These are phyloP conservation scores for Acanthoscelides obtectus DNA, from an alignment of 2,888 invertebrate species.

Conservation along the genomic window DNA sequence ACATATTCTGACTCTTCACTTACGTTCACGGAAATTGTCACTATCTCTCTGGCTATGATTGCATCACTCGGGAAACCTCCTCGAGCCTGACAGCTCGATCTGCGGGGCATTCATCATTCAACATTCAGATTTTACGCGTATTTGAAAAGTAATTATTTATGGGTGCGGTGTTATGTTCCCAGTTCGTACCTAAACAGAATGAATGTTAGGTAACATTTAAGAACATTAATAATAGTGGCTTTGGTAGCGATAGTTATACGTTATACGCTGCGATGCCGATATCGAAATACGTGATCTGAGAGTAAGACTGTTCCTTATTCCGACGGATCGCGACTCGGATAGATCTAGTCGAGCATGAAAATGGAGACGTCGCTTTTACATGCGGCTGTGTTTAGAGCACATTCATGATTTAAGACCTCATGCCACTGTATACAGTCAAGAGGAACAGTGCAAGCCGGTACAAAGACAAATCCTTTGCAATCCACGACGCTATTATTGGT, in stretches of 20 bases:
- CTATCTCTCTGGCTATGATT: too few relatives aligned
- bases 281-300: background rate
- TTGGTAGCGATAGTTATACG: background rate
- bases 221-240: background rate
- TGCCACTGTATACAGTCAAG: too few relatives aligned
- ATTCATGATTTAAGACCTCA: background rate
- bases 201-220: background rate
- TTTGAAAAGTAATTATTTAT: background rate
- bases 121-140: background rate
- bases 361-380: background rate
- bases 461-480: too few relatives aligned
- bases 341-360: background rate
- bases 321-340: background rate
- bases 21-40: too few relatives aligned
- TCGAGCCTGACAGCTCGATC: background rate
- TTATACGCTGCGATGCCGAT: background rate
- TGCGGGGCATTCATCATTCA: background rate
- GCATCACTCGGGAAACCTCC: background rate
- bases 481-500: too few relatives aligned
- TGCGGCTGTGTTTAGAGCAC: background rate
- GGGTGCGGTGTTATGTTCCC: background rate
- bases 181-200: background rate
- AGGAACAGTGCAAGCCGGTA: too few relatives aligned
- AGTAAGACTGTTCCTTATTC: background rate
- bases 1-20: too few relatives aligned